Percentiles rank a stretch among this genome's conserved stretches.
These are phyloP conservation scores for Tyrophagus putrescentiae DNA, from an alignment of 1,140 invertebrate genomes.

Conservation along the genomic window DNA sequence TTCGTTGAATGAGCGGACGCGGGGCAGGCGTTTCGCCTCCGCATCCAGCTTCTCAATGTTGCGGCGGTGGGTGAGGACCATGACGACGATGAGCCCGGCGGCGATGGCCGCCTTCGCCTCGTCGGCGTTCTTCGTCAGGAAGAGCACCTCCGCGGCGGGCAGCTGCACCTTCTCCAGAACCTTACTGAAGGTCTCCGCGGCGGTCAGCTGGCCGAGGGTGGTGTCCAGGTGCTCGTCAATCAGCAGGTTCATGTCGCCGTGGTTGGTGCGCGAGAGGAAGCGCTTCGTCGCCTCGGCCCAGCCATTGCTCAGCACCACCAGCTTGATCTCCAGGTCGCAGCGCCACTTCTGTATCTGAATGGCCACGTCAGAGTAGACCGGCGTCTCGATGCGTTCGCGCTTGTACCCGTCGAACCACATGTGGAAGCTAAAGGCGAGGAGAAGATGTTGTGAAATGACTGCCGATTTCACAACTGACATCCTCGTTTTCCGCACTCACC, in stretches of 20 bases:
- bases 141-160: conserved; percentile 12
- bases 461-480: too few species aligned
- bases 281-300: conserved; percentile 21
- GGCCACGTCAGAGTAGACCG: conserved; percentile 23
- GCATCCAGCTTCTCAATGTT: conserved; percentile 10
- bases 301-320: conserved; percentile 22
- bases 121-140: conserved; percentile 15
- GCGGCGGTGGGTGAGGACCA: conserved; percentile 19
- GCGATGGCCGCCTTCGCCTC: conserved; percentile 13
- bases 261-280: conserved; percentile 20
- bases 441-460: neutral
- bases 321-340: conserved; percentile 20
- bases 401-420: conserved; percentile 22
- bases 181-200: conserved; percentile 11
- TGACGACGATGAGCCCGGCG: neutral
- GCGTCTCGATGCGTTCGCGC: conserved; percentile 1
- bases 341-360: conserved; percentile 19
- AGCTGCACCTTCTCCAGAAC: neutral
- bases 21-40: neutral
- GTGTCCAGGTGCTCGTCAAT: conserved; percentile 22
- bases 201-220: neutral
- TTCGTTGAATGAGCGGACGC: conserved; percentile 16
- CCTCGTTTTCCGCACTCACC: neutral
- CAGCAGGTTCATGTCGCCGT: conserved; percentile 20
- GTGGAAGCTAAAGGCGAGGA: conserved; percentile 2